Evolutionary conservation across 2,888 invertebrate genomes (phyloP).

Genomic region (Minunthozetes semirufus): DNA sequence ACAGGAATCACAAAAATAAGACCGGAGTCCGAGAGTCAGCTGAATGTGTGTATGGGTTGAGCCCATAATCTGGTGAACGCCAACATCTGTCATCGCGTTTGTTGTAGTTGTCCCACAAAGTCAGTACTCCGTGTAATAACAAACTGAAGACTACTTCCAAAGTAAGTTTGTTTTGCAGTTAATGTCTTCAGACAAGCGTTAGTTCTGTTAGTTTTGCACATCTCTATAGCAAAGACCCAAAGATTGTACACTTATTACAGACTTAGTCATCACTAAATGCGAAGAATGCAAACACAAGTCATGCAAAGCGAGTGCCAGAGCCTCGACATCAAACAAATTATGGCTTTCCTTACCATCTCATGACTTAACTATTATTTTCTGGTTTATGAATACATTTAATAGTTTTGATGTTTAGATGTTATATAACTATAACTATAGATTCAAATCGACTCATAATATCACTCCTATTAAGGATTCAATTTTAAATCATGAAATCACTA

Average conservation of each 20-base stretch:
- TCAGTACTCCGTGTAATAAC: conserved; percentile 30
- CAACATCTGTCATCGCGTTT: conserved; percentile 17
- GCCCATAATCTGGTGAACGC: conserved; percentile 15
- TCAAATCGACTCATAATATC: too few species aligned
- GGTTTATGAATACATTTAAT: background rate
- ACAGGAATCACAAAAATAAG: background rate
- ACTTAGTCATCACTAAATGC: conserved; percentile 14
- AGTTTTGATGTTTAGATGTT: background rate
- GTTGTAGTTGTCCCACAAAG: conserved; percentile 19
- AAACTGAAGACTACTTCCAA: conserved; percentile 13
- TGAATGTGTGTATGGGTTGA: background rate
- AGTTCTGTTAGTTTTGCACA: background rate
- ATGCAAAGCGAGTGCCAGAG: background rate
- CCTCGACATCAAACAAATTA: background rate
- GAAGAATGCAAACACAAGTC: background rate
- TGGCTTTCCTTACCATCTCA: background rate
- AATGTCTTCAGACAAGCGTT: conserved; percentile 26
- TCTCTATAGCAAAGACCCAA: background rate
- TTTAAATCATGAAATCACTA: background rate
- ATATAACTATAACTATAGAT: too few species aligned
- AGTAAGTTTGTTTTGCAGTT: conserved; percentile 15
- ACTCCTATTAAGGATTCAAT: too few species aligned
- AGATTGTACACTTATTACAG: background rate
- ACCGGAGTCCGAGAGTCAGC: background rate
- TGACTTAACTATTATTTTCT: background rate